These are phyloP conservation scores for Bubalus kerabau DNA, from an alignment of 2,113 vertebrate species.

Conservation along the genomic window DNA sequence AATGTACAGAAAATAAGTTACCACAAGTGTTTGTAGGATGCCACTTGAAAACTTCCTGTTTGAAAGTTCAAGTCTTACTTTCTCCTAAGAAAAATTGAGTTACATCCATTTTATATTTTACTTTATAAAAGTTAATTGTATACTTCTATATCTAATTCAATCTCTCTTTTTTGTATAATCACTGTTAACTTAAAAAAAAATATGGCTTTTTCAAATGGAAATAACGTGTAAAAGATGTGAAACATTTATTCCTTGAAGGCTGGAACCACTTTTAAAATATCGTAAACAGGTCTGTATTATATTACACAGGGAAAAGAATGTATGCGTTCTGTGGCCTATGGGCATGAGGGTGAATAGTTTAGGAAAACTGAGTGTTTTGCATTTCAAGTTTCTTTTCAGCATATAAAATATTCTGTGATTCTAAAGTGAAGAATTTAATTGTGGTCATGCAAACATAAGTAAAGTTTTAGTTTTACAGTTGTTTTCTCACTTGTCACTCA, in stretches of 20 bases:
- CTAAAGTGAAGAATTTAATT: conserved; percentile 12
- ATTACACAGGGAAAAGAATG: conserved; percentile 33
- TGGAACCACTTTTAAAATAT: conserved; percentile 43
- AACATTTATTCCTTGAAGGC: conserved; percentile 47
- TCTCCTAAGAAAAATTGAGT: conserved; percentile 24
- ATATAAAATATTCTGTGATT: conserved; percentile 3
- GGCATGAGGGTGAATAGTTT: background rate
- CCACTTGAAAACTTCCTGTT: background rate
- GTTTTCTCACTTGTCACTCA: background rate
- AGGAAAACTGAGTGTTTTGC: conserved; percentile 35
- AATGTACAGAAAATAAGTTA: background rate
- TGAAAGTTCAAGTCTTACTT: conserved; percentile 13
- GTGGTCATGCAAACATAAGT: background rate
- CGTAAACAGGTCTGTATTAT: conserved; percentile 38
- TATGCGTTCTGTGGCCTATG: background rate
- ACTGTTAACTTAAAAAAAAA: background rate
- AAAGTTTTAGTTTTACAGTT: background rate
- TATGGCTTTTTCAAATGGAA: conserved; percentile 44
- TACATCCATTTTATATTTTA: conserved; percentile 5
- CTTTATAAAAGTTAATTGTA: conserved; percentile 32
- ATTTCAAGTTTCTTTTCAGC: conserved; percentile 27
- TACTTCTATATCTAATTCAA: background rate
- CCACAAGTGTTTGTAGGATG: background rate
- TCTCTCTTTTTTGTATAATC: conserved; percentile 35
- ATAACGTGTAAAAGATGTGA: conserved; percentile 55